phyloP scores from a whole-genome alignment of 2,888 invertebrate genomes.

The Pocota personata region DNA sequence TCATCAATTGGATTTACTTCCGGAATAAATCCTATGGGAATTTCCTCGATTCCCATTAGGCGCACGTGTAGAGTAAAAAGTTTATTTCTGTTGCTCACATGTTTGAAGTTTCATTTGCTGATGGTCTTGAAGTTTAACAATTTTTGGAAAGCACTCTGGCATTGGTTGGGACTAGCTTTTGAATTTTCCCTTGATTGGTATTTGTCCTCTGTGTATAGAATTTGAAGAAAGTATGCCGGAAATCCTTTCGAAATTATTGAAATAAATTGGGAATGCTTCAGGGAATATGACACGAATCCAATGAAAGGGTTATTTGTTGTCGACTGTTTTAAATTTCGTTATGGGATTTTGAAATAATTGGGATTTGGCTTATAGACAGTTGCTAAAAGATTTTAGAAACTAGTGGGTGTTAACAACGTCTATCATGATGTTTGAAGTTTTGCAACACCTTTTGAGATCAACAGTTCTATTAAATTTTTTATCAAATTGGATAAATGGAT shows the following conservation, averaged over 20 bases:
- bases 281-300: not conserved
- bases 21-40: not conserved
- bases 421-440: too few species aligned
- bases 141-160: not conserved
- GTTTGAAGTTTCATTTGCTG: conserved; percentile 1
- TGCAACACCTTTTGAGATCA: too few species aligned
- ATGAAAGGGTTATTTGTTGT: not conserved
- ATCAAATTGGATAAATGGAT: too few species aligned
- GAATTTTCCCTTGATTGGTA: conserved; percentile 15
- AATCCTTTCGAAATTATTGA: not conserved
- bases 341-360: too few species aligned
- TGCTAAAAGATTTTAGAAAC: too few species aligned
- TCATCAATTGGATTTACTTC: conserved; percentile 43
- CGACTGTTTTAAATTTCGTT: not conserved
- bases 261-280: not conserved
- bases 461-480: too few species aligned
- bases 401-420: too few species aligned
- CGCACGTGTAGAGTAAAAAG: not conserved
- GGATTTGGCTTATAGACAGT: too few species aligned
- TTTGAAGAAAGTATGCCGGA: not conserved
- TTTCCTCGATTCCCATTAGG: not conserved
- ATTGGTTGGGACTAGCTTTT: not conserved
- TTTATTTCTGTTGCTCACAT: conserved; percentile 13
- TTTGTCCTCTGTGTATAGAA: conserved; percentile 10
- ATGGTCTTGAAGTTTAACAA: not conserved